Percentiles rank a stretch among this genome's conserved stretches.
Conservation (phyloP, 2,888 invertebrate species). For the Polyommatus iphigenia region DNA sequence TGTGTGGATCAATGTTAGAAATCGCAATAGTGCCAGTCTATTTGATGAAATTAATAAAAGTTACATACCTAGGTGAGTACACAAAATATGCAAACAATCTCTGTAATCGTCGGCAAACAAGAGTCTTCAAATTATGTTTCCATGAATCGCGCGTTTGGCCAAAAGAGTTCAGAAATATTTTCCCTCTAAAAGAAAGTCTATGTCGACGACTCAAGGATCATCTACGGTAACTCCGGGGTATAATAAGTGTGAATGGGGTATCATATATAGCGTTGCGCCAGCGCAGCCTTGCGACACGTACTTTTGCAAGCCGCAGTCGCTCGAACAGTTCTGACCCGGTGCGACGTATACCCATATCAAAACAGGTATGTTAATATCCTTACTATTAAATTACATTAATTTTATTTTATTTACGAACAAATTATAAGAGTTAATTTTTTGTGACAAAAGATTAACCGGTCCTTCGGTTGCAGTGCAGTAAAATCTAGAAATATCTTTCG, state of each 20-base stretch:
- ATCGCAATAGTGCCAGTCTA: not conserved
- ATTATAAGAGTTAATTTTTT: too few relatives aligned
- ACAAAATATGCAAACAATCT: not conserved
- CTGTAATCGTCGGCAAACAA: not conserved
- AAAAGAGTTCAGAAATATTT: not conserved
- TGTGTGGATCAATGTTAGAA: not conserved
- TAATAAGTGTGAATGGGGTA: not conserved
- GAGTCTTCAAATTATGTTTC: constrained; percentile 1
- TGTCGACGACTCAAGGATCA: not conserved
- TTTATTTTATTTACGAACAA: not conserved
- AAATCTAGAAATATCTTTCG: not conserved
- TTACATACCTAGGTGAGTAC: not conserved
- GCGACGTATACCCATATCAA: not conserved
- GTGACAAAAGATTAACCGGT: too few relatives aligned
- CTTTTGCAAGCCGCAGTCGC: constrained; percentile 24
- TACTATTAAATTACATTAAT: not conserved
- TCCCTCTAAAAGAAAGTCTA: not conserved
- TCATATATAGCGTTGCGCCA: not conserved
- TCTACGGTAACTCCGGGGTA: not conserved
- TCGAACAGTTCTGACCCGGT: not conserved
- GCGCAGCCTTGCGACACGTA: not conserved
- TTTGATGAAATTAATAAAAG: not conserved
- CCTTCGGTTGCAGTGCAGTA: not conserved
- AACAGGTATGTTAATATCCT: constrained; percentile 1
- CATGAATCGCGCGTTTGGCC: not conserved